Evolutionary conservation across 2,797 vertebrate genomes (phyloP).

Genomic region (Lagorchestes hirsutus): DNA sequence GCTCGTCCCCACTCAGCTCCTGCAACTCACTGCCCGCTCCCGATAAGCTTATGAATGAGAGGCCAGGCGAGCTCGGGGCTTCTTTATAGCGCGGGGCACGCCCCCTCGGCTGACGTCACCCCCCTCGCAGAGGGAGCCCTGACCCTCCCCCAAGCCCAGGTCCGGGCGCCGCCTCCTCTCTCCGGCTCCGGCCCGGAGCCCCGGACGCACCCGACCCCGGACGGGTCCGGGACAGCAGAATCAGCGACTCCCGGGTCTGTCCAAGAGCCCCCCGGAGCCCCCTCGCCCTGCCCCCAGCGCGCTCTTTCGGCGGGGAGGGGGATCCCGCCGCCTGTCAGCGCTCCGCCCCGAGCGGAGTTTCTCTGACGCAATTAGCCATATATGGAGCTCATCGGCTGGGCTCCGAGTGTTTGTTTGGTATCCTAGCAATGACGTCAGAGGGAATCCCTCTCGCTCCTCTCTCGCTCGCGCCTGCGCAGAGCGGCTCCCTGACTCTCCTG

Average conservation of each 20-base stretch:
- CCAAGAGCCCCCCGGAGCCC: constrained; percentile 50
- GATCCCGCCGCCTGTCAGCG: constrained; percentile 69
- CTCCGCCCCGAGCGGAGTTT: constrained; percentile 92
- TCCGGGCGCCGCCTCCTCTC: fast-evolving
- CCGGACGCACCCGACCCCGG: background rate
- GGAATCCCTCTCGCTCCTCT: constrained; percentile 99
- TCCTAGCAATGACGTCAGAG: constrained; percentile 98
- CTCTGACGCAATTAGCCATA: constrained; percentile 99
- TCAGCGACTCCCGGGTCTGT: background rate
- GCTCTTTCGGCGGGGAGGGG: constrained; percentile 70
- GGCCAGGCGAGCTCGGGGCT: constrained; percentile 43
- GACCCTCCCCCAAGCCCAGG: constrained; percentile 17
- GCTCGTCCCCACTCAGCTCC: constrained; percentile 82
- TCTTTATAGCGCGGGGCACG: constrained; percentile 83
- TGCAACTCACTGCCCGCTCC: background rate
- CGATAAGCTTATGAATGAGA: constrained; percentile 94
- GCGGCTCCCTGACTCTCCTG: constrained; percentile 43
- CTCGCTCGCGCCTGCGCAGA: constrained; percentile 86
- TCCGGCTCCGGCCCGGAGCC: background rate
- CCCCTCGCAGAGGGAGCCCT: background rate
- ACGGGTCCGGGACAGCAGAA: constrained; percentile 10
- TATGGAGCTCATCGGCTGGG: constrained; percentile 87
- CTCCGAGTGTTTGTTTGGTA: constrained; percentile 97
- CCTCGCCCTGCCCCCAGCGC: constrained; percentile 40
- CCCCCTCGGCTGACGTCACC: constrained; percentile 82